Conservation (phyloP, 2,113 vertebrate species). For the Pseudorasbora parva region DNA sequence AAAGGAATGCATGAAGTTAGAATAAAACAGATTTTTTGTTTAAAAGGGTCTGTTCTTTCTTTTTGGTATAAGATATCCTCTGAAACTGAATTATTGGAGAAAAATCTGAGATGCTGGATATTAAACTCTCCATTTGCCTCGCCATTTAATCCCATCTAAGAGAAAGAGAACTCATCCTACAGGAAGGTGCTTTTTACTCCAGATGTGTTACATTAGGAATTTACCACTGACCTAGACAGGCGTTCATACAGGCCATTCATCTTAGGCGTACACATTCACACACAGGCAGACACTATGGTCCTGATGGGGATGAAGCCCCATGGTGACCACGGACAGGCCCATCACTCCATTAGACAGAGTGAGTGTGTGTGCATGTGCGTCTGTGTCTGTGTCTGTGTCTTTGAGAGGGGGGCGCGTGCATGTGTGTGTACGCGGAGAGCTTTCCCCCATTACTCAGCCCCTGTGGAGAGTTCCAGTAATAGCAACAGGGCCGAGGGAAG, state of each 20-base stretch:
- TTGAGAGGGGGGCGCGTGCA: not conserved
- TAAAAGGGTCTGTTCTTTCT: no score
- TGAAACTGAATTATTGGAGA: not conserved
- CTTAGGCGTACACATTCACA: conserved; percentile 16
- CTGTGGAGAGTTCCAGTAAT: conserved; percentile 29
- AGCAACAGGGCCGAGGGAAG: conserved; percentile 23
- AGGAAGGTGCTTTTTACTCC: not conserved
- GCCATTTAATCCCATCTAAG: not conserved
- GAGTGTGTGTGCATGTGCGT: conserved; percentile 31
- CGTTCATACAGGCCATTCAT: conserved; percentile 31
- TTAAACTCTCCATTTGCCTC: not conserved
- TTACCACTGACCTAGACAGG: conserved; percentile 21
- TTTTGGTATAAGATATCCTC: not conserved
- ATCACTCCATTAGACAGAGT: conserved; percentile 38
- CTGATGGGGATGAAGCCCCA: conserved; percentile 19
- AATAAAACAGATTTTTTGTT: no score
- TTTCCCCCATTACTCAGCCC: conserved; percentile 38
- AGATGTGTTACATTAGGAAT: conserved; percentile 18
- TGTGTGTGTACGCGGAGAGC: conserved; percentile 11
- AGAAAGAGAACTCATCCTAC: not conserved
- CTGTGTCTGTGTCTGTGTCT: conserved; percentile 23
- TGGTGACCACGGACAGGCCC: conserved; percentile 41
- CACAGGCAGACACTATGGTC: conserved; percentile 25
- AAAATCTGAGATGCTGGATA: not conserved
- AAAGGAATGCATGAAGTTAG: no score